A percentile compares a stretch with the other conserved stretches of the same genome.
Evolutionary conservation across 2,888 invertebrate genomes (phyloP).

Genomic region (Micoletzkya japonica): DNA sequence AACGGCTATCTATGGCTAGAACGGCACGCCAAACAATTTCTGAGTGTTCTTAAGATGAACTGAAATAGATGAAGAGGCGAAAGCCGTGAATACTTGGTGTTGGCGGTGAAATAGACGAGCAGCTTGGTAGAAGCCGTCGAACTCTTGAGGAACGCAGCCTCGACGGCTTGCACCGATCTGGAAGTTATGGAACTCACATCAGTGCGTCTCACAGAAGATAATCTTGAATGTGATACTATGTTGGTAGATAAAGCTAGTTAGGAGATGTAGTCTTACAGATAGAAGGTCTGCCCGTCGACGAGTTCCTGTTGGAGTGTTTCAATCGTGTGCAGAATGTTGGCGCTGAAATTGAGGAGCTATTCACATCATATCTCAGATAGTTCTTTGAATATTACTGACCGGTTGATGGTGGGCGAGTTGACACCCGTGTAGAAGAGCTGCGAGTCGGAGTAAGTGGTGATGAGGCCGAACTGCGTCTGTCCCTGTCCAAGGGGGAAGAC

Average conservation of each 20-base stretch:
- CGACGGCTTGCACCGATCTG: constrained; percentile 1
- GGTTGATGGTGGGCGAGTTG: background rate
- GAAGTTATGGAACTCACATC: too few relatives aligned
- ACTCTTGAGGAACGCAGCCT: background rate
- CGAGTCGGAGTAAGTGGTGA: background rate
- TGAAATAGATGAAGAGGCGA: background rate
- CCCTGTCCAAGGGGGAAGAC: background rate
- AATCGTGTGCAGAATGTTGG: background rate
- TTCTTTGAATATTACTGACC: background rate
- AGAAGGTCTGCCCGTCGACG: background rate
- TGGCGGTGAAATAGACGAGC: background rate
- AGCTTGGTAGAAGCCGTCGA: background rate
- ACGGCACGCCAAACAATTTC: too few relatives aligned
- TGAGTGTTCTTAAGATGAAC: too few relatives aligned
- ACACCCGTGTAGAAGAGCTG: background rate
- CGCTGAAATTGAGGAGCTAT: background rate
- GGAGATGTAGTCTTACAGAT: background rate
- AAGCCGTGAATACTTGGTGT: constrained; percentile 2
- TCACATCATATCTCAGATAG: background rate
- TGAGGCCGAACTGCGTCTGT: background rate
- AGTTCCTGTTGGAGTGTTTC: background rate
- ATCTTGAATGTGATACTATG: too few relatives aligned
- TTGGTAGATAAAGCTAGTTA: too few relatives aligned
- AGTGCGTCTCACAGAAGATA: too few relatives aligned
- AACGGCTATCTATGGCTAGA: too few relatives aligned